Base-by-base conservation (phyloP, 1,140 invertebrate species). In the Arion vulgaris region DNA sequence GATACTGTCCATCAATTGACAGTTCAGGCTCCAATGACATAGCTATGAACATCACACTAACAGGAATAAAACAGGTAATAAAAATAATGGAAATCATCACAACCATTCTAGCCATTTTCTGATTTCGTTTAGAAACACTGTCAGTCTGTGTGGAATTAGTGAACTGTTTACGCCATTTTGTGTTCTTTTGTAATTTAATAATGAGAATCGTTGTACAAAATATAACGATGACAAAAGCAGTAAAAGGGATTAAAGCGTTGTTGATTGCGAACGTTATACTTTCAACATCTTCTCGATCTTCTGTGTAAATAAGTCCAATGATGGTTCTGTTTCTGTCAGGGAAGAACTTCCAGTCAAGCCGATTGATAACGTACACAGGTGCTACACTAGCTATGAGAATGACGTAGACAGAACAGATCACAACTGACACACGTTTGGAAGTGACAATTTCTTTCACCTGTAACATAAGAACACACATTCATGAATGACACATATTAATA, bases 1-100 rank as follows among this genome's bases (percentile, higher is more conserved):
- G 73, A n/a, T 75, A 75, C 49, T 9, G 17, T 15, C 73, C 73
- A 34, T 75, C 36, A n/a, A 75, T 75, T 13, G 73, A 41, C 5
- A 75, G 36, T 9, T 28, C 38, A 41, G 38, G 5, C 13, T 49
- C 73, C 26, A 49, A 38, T 15, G 73, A 41, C 49, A 49, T 75
- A 4, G 36, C 73, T 45, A 75, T 45, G 49, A 75, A 75, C 49
- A 75, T 36, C 4, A 75, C 19, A n/a, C 39, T 41, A n/a, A 75
- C 36, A 41, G 73, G 73, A 11, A 39, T 75, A 39, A 45, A 45
- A 45, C 41, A 45, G 41, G 41, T 15, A 15, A 45, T 45, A 15
- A 45, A 45, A 15, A 45, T 5, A 45, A 45, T 15, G 15, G 41
- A 45, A 45, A 45, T 45, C 41, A 45, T 45, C 41, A 45, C 41